Conservation (phyloP, 2,113 vertebrate species). For the Gyps fulvus region DNA sequence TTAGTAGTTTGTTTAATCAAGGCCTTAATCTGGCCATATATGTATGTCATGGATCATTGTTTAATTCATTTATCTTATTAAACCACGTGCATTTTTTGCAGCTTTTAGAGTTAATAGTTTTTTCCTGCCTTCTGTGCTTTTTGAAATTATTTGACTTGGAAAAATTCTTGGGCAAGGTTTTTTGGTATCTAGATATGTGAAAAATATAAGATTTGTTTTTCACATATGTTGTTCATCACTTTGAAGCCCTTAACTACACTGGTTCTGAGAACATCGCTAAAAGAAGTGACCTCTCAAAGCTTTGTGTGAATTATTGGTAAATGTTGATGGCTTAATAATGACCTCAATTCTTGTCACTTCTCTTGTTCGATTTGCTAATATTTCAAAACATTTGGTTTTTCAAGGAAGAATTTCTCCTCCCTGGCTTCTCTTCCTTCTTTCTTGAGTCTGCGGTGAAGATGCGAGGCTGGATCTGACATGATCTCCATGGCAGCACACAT, state of each 20-base stretch:
- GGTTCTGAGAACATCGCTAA: not conserved
- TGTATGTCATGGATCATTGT: not conserved
- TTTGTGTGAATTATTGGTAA: not conserved
- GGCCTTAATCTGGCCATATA: not conserved
- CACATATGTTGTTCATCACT: not conserved
- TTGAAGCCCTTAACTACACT: not conserved
- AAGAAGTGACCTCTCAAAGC: not conserved
- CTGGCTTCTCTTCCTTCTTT: not conserved
- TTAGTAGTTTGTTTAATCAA: not conserved
- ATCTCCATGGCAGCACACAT: conserved; percentile 66
- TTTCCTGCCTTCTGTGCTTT: not conserved
- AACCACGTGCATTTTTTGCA: not conserved
- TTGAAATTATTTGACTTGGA: not conserved
- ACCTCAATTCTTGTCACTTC: not conserved
- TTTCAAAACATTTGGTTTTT: not conserved
- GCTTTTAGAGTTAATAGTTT: not conserved
- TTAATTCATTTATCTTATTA: not conserved
- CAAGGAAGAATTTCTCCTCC: not conserved
- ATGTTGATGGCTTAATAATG: not conserved
- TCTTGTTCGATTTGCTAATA: not conserved
- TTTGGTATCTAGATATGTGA: not conserved
- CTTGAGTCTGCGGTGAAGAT: not conserved
- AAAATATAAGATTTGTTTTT: not conserved
- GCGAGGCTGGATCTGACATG: conserved; percentile 21
- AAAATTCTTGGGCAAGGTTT: not conserved